phyloP scores from a whole-genome alignment of 2,113 vertebrate species.

The Corvus cornix region DNA sequence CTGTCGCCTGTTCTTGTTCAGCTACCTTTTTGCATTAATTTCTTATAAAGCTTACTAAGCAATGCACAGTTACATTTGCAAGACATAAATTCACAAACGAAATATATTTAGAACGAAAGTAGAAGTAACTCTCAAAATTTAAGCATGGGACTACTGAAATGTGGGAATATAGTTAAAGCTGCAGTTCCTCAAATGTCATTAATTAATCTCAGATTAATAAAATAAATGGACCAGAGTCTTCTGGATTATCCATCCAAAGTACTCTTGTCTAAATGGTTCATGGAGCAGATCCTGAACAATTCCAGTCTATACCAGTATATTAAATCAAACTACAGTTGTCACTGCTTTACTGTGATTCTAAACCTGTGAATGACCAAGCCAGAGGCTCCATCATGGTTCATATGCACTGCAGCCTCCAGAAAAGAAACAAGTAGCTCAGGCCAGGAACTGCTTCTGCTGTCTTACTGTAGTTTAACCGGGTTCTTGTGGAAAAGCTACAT shows the following conservation, averaged over 20 bases:
- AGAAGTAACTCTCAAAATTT: not conserved
- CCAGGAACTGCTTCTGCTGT: not conserved
- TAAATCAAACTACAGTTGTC: not conserved
- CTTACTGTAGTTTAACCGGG: not conserved
- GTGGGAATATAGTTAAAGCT: not conserved
- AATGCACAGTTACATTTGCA: not conserved
- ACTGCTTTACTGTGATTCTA: not conserved
- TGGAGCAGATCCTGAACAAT: not conserved
- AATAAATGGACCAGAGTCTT: not conserved
- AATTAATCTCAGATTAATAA: not conserved
- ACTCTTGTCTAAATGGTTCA: not conserved
- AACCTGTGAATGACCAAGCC: not conserved
- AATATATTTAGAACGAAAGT: not conserved
- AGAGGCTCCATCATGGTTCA: not conserved
- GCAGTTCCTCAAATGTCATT: not conserved
- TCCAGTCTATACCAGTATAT: not conserved
- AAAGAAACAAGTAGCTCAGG: not conserved
- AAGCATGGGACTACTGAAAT: not conserved
- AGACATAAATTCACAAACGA: not conserved
- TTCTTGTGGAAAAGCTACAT: not conserved
- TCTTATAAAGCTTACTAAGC: not conserved
- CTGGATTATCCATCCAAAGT: not conserved
- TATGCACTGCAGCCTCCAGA: not conserved
- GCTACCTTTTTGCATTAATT: not conserved
- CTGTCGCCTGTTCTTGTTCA: not conserved